phyloP scores from a whole-genome alignment of 2,113 vertebrate genomes.

The Daboia siamensis region DNA sequence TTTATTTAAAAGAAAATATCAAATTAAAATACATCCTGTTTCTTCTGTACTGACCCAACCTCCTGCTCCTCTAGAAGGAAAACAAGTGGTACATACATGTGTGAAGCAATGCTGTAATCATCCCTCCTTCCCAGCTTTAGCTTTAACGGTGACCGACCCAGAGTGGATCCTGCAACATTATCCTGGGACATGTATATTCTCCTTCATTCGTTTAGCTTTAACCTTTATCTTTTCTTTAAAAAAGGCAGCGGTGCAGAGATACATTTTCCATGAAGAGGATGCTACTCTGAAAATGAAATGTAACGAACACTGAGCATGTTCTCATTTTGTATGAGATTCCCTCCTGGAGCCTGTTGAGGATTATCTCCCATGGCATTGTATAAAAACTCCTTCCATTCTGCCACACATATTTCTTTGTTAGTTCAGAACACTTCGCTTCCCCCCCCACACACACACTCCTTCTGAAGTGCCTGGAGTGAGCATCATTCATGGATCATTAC shows the following conservation, averaged over 20 bases:
- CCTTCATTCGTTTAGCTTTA: neutral
- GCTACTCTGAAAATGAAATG: slow-evolving; percentile 52
- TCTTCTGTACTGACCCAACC: slow-evolving; percentile 28
- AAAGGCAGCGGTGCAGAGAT: slow-evolving; percentile 42
- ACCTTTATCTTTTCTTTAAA: slow-evolving; percentile 43
- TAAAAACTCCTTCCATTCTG: slow-evolving; percentile 82
- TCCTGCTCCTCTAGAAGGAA: neutral
- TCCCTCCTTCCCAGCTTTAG: slow-evolving; percentile 23
- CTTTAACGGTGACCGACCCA: neutral
- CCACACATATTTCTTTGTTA: slow-evolving; percentile 93
- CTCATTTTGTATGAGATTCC: slow-evolving; percentile 60
- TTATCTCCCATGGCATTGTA: slow-evolving; percentile 80
- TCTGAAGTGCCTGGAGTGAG: slow-evolving; percentile 94
- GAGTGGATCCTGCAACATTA: too few species aligned
- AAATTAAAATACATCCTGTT: slow-evolving; percentile 29
- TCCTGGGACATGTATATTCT: too few species aligned
- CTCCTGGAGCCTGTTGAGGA: slow-evolving; percentile 64
- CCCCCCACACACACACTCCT: slow-evolving; percentile 56
- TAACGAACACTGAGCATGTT: slow-evolving; percentile 33
- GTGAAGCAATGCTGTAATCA: neutral
- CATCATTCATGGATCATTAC: slow-evolving; percentile 99
- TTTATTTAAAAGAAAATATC: neutral
- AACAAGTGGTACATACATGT: neutral
- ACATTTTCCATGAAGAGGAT: slow-evolving; percentile 54
- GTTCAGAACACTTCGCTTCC: slow-evolving; percentile 80